Base-by-base conservation (phyloP, 2,113 vertebrate genomes). In the Maccullochella peelii region DNA sequence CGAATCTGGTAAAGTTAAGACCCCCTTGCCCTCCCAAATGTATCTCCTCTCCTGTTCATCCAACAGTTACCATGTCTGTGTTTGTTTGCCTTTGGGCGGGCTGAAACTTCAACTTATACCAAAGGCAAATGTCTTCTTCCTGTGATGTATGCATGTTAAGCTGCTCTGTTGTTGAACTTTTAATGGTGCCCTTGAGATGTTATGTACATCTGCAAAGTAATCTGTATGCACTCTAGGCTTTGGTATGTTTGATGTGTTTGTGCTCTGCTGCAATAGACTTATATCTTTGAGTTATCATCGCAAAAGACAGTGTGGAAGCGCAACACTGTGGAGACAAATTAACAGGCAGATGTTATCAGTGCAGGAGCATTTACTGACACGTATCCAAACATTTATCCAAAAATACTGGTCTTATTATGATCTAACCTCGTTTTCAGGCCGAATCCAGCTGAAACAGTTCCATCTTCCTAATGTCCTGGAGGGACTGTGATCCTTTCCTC, bases 1-100 rank as follows among this genome's bases (percentile, higher is more conserved):
- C 94, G 95, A 96, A 95, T 95, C 94, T 91, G 94, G 95, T 95
- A 95, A 96, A 90, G 95, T 95, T 94, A 90, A 94, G 93, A 50
- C 76, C 87, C 83, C 52, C 16, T 81, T 47, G 15, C 62, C 77
- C 59, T 83, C 59, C 90, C 86, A 77, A 80, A 83, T 85, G 44
- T 86, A 25, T 80, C 65, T 57, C 58, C 78, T 66, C 62, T 65
- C 84, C 47, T 80, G n/a, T 88, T 81, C 79, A 88, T 85, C 73
- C 82, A 72, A 74, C 54, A 67, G 69, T 88, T 76, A 74, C 54
- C 30, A 15, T 84, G 77, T 84, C 15, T 73, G 40, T 84, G 79
- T 88, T 61, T 30, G 42, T 79, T 85, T 88, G 81, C 72, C 68
- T 87, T 79, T 86, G n/a, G 86, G 36, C 6, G 5, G 68, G 66